phyloP scores from a whole-genome alignment of 2,888 invertebrate genomes.

The Escarpia spicata region DNA sequence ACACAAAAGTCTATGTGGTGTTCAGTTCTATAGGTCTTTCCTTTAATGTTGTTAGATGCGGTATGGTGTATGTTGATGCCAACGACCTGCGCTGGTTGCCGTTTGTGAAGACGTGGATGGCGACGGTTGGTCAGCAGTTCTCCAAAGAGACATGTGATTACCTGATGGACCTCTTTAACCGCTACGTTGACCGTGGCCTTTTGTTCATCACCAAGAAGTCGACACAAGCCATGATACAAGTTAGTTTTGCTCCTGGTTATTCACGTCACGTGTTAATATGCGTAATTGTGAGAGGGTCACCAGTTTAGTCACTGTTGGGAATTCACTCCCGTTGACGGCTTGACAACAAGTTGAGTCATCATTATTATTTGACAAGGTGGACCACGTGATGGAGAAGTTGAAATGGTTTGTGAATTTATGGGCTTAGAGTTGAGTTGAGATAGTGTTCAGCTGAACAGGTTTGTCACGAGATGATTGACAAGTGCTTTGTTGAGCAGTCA shows the following conservation, averaged over 20 bases:
- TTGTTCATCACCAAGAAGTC: conserved; percentile 77
- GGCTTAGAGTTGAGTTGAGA: too few species aligned
- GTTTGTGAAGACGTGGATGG: conserved; percentile 81
- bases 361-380: too few species aligned
- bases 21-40: background rate
- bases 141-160: conserved; percentile 71
- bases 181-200: conserved; percentile 76
- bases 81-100: conserved; percentile 85
- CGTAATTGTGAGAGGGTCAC: background rate
- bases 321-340: background rate
- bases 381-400: too few species aligned
- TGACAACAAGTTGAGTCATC: too few species aligned
- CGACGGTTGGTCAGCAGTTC: conserved; percentile 66
- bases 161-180: conserved; percentile 75
- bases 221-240: conserved; percentile 80
- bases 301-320: background rate
- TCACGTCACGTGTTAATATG: background rate
- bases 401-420: too few species aligned
- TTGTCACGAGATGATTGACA: too few species aligned
- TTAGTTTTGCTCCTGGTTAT: conserved; percentile 50
- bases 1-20: too few species aligned
- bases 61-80: conserved; percentile 92
- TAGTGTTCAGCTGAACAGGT: too few species aligned
- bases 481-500: too few species aligned
- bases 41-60: conserved; percentile 65